Conservation (phyloP, 2,113 vertebrate species). For the Macrotus californicus region DNA sequence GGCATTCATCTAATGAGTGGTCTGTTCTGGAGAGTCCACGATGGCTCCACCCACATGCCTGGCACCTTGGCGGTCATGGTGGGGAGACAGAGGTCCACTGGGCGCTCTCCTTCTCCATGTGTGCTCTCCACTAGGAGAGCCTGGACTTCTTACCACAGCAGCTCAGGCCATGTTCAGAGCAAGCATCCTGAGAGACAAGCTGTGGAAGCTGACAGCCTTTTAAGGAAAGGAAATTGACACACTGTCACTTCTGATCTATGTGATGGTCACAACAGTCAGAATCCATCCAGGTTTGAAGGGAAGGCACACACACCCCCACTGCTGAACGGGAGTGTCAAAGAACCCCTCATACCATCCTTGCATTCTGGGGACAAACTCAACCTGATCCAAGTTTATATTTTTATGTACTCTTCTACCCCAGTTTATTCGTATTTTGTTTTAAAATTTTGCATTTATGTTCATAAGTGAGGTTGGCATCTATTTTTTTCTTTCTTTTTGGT, state of each 20-base stretch:
- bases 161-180: neutral
- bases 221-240: neutral
- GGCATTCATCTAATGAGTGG: neutral
- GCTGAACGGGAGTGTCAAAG: neutral
- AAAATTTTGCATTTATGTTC: neutral
- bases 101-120: neutral
- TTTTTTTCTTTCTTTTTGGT: neutral
- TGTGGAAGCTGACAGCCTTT: neutral
- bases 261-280: neutral
- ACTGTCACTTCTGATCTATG: neutral
- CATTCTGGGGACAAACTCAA: neutral
- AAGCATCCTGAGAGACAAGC: neutral
- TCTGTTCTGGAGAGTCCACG: neutral
- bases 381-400: neutral
- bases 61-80: neutral
- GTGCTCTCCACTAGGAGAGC: neutral
- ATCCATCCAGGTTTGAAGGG: neutral
- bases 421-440: neutral
- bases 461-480: neutral
- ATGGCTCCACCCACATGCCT: neutral
- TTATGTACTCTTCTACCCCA: neutral
- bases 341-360: neutral
- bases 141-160: neutral
- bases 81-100: neutral
- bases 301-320: neutral